Base-by-base conservation (phyloP, 2,113 vertebrate species). In the Pelobates fuscus region DNA sequence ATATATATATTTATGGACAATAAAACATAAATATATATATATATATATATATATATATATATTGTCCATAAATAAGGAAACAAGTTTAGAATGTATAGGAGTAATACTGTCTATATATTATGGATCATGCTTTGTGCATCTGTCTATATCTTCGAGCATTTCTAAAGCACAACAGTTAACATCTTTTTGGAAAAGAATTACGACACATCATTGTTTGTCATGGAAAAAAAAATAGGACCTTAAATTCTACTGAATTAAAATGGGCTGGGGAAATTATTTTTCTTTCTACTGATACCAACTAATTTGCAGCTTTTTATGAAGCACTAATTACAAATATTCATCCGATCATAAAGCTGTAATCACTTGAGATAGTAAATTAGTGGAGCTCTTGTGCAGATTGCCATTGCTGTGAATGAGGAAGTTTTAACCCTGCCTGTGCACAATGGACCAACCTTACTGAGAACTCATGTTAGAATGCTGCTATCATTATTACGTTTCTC, bases 291-390 rank as follows among this genome's bases (percentile, higher is more conserved):
- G 86, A 87, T 84, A 85, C 84, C 84, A 82, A 86, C 80, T 83
- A 87, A 86, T 87, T 84, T 87, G 83, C 80, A 84, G 80, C 80
- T 85, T 84, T 83, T 86, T 87, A 83, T 84, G 81, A 70, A n/a
- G 77, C 20, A 8, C 85, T 85, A 86, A 85, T 86, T 87, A 87
- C 82, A 85, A 86, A 87, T 87, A 86, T 83, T 86, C 83, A 83
- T 84, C 86, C 83, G 83, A 86, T 87, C 84, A 86, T 77, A 87
- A 88, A 85, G 81, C 84, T 85, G 82, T 86, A 87, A 86, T 84
- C 84, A 82, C 78, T 81, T 84, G 84, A 85, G 84, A 81, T 82
- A 79, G 79, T 79, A 80, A 79, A 26, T 77, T 78, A 80, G 81
- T 83, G 85, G 82, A 87, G 81, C 79, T 82, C 84, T 59, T 78